Evolutionary conservation across 2,113 vertebrate species (phyloP).

Genomic region (Cepphus grylle): DNA sequence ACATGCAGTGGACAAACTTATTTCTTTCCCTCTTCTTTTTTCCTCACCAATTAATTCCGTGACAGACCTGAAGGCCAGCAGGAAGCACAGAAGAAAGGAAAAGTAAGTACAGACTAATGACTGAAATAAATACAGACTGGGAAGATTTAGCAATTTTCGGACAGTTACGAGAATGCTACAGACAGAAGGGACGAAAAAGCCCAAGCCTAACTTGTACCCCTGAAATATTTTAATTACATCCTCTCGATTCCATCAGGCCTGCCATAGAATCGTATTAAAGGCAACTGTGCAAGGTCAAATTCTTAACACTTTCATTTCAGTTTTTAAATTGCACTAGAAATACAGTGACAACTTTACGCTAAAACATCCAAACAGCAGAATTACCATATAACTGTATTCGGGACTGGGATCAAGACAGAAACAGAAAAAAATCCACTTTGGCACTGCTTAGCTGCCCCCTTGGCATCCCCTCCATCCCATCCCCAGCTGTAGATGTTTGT

Average conservation of each 20-base stretch:
- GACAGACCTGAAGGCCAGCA: background rate
- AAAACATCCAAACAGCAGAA: background rate
- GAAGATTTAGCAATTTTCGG: background rate
- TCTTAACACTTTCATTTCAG: background rate
- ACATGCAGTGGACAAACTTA: background rate
- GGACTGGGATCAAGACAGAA: background rate
- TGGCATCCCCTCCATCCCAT: background rate
- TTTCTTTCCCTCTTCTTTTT: background rate
- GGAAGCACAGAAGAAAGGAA: background rate
- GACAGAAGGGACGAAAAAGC: background rate
- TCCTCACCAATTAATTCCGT: background rate
- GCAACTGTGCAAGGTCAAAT: background rate
- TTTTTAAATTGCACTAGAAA: background rate
- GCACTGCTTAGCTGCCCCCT: background rate
- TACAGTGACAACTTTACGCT: background rate
- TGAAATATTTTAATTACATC: background rate
- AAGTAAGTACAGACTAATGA: background rate
- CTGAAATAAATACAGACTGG: background rate
- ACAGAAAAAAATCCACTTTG: background rate
- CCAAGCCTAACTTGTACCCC: background rate
- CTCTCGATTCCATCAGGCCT: background rate
- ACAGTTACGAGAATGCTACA: background rate
- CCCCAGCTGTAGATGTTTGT: background rate
- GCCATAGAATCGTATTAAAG: background rate
- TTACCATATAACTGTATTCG: background rate